These are phyloP conservation scores for Periophthalmodon schlosseri DNA, from an alignment of 2,113 vertebrate genomes.

Conservation along the genomic window DNA sequence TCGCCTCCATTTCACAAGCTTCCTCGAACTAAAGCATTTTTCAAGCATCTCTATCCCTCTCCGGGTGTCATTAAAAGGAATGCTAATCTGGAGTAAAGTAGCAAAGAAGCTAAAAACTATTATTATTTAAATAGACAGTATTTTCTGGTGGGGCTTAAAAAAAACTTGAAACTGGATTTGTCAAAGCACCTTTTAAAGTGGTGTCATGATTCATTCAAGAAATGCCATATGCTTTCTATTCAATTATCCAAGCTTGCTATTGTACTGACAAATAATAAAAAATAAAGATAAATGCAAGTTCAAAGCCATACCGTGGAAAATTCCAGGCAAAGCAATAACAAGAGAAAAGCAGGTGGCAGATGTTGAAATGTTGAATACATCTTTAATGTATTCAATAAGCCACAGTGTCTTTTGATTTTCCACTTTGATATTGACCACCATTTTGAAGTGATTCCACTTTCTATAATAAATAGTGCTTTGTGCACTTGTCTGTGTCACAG, in stretches of 20 bases:
- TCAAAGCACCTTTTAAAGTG: background rate
- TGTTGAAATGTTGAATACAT: background rate
- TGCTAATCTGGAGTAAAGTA: conserved; percentile 21
- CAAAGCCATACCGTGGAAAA: background rate
- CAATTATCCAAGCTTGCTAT: no score
- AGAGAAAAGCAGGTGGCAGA: background rate
- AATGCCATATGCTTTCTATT: no score
- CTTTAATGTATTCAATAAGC: background rate
- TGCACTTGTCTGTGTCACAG: conserved; percentile 41
- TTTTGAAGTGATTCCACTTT: background rate
- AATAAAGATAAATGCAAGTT: background rate
- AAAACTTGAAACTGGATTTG: background rate
- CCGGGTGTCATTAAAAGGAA: conserved; percentile 12
- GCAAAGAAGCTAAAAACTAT: background rate
- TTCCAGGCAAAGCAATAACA: background rate
- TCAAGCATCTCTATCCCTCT: conserved; percentile 12
- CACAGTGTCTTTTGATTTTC: background rate
- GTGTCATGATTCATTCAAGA: background rate
- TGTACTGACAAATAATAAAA: no score
- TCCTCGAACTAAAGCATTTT: conserved; percentile 4
- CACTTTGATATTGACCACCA: background rate
- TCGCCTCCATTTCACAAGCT: conserved; percentile 33
- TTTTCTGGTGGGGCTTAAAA: background rate
- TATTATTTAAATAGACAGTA: background rate
- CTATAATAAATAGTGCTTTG: background rate